These are phyloP conservation scores for Eupithecia centaureata DNA, from an alignment of 2,888 invertebrate species.

Conservation along the genomic window DNA sequence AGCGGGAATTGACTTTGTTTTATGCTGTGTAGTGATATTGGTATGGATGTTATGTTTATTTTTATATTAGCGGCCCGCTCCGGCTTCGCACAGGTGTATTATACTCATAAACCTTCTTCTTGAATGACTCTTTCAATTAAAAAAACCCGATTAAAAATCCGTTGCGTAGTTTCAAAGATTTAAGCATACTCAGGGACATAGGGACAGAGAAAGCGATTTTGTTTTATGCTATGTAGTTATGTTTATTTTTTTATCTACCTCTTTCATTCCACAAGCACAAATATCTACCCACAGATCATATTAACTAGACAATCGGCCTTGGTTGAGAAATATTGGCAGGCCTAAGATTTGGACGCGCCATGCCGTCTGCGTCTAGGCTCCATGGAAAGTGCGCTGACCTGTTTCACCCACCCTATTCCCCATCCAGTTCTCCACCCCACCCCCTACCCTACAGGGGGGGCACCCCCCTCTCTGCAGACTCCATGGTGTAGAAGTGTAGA, in stretches of 20 bases:
- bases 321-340: slow-evolving; percentile 37
- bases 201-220: not conserved
- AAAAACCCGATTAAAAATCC: too few relatives aligned
- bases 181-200: too few relatives aligned
- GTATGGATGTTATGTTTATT: too few relatives aligned
- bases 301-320: slow-evolving; percentile 34
- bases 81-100: too few relatives aligned
- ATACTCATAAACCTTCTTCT: too few relatives aligned
- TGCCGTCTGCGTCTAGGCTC: slow-evolving; percentile 56
- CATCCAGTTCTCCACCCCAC: slow-evolving; percentile 22
- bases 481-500: slow-evolving; percentile 58
- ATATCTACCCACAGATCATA: not conserved
- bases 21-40: too few relatives aligned
- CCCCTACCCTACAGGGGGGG: slow-evolving; percentile 13
- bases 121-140: too few relatives aligned
- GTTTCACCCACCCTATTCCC: slow-evolving; percentile 41
- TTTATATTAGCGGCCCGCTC: too few relatives aligned
- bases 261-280: not conserved
- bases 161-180: too few relatives aligned
- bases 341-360: slow-evolving; percentile 57
- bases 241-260: not conserved
- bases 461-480: slow-evolving; percentile 53
- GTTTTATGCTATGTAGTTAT: not conserved
- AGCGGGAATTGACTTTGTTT: too few relatives aligned
- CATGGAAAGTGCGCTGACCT: slow-evolving; percentile 70